phyloP scores from a whole-genome alignment of 2,797 vertebrate species.

The Garrulus glandarius region DNA sequence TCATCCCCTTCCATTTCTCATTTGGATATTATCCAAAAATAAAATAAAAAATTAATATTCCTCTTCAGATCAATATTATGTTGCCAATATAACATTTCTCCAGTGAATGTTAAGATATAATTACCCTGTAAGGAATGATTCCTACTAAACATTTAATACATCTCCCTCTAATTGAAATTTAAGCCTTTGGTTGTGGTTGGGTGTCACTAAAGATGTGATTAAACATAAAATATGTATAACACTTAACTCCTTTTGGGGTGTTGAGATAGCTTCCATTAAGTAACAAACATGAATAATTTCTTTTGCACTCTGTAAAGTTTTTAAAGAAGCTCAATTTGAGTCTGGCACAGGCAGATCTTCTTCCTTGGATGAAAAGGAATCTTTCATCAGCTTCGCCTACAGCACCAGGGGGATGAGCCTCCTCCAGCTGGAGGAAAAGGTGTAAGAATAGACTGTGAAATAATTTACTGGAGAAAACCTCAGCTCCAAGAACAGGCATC shows the following conservation, averaged over 20 bases:
- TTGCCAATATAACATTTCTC: neutral
- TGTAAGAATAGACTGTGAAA: neutral
- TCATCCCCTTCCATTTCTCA: neutral
- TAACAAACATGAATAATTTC: slow-evolving; percentile 34
- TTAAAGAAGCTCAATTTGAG: neutral
- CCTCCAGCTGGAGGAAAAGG: neutral
- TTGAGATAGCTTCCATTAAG: slow-evolving; percentile 12
- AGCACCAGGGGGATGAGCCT: neutral
- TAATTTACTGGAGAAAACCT: neutral
- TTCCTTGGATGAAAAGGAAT: neutral
- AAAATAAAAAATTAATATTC: neutral
- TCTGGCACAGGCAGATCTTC: neutral
- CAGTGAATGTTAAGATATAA: slow-evolving; percentile 29
- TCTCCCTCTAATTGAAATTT: slow-evolving; percentile 65
- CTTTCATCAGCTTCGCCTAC: neutral
- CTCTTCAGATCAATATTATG: neutral
- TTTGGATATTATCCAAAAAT: neutral
- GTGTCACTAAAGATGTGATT: slow-evolving; percentile 66
- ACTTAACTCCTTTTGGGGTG: slow-evolving; percentile 42
- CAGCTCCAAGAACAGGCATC: neutral
- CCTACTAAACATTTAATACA: slow-evolving; percentile 61
- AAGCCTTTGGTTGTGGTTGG: slow-evolving; percentile 59
- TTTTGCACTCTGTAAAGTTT: neutral
- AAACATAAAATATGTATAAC: slow-evolving; percentile 69
- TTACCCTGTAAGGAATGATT: slow-evolving; percentile 51